Base-by-base conservation (phyloP, 2,888 invertebrate genomes). In the Platycheirus rosarum region DNA sequence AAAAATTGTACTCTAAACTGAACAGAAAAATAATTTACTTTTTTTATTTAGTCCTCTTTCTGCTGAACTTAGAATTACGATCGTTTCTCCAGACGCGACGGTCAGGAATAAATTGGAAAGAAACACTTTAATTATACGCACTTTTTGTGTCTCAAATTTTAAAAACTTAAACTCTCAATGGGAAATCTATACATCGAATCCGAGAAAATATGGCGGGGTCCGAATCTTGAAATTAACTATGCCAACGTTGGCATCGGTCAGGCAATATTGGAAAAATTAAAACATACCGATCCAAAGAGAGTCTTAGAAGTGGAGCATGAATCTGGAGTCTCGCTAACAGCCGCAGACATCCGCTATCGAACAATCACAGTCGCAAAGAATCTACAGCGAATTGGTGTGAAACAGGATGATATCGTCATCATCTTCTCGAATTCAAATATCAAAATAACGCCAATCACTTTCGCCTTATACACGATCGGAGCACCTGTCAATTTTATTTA, bases 401-500 rank as follows among this genome's bases (percentile, higher is more conserved):
- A 55, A 7, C 66, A 49, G 40, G 84, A 78, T 11, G 85, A 85
- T 66, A 55, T 73, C 1, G 66, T 85, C 2, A 26, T 85, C 3
- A 37, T 85, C 16, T 84, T 78, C 68, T 78, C 85, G 0, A 80
- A 69, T 20, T 48, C 70, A 13, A 85, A 77, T 48, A 48, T 46
- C 2, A 32, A 60, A 46, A 68, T 76, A 5, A 84, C 85, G 0
- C 75, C 77, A 0, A 48, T 85, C 8, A 76, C 85, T 2, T 85
- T 85, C 42, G 85, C 84, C n/a, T 68, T 77, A 1, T 69, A 80
- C 13, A 37, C 84, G 9, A 51, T 84, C 8, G 86, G 85, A 35
- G 77, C 84, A 5, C 75, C 82, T 9, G 57, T 86, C 0, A 85
- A 85, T 18, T 86, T 80, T 48, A 85, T 86, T 63, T 85, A 86